phyloP scores from a whole-genome alignment of 2,888 invertebrate genomes.

The Diogma glabrata region DNA sequence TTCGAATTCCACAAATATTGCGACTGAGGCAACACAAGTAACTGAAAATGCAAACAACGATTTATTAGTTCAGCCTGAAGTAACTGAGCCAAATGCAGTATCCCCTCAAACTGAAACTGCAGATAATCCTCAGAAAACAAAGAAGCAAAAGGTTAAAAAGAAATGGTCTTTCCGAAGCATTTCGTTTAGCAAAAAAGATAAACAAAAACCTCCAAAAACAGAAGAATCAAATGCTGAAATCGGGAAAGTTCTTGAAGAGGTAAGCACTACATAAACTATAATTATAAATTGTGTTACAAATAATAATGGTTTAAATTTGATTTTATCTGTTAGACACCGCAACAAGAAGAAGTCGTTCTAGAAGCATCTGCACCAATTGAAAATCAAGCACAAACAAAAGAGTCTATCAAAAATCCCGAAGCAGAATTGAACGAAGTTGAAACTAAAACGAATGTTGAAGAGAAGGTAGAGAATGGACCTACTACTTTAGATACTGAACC shows the following conservation, averaged over 20 bases:
- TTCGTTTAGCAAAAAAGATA: constrained; percentile 79
- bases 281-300: no score
- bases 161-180: constrained; percentile 83
- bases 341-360: neutral
- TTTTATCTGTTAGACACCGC: no score
- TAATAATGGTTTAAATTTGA: no score
- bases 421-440: no score
- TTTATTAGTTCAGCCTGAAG: no score
- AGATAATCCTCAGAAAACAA: constrained; percentile 46
- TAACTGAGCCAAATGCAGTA: no score
- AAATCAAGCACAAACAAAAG: neutral
- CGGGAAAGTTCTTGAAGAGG: constrained; percentile 53
- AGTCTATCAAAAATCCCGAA: no score
- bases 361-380: neutral
- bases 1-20: no score
- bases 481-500: no score
- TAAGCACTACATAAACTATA: constrained; percentile 34
- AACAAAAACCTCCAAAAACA: constrained; percentile 67
- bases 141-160: constrained; percentile 68
- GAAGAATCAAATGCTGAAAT: constrained; percentile 45
- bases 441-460: no score
- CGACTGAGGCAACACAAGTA: no score
- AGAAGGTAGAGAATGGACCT: no score
- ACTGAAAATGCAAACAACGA: constrained; percentile 42
- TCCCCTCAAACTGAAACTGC: constrained; percentile 29